Base-by-base conservation (phyloP, 2,888 invertebrate species). In the Lycocerus yunnanus region DNA sequence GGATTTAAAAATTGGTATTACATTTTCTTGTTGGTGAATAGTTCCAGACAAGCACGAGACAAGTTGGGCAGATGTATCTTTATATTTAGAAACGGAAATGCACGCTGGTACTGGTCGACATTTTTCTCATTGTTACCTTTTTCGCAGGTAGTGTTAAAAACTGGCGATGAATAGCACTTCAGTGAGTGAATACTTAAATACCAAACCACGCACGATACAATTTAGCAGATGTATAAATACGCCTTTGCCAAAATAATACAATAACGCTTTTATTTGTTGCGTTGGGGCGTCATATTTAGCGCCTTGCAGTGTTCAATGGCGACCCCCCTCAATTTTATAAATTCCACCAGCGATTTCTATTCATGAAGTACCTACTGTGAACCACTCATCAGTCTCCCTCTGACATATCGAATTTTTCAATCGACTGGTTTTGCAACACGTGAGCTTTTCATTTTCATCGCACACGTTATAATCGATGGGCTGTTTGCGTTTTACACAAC, bases 81-180 rank as follows among this genome's bases (percentile, higher is more conserved):
- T 75, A 75, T 75, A 72, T 75, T 75, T 75, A 75, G 74, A 71
- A 75, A 75, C 75, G 75, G 75, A 75, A 75, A 75, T 66, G 75
- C 72, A 75, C 16, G 75, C 75, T 75, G 72, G 68, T 69, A 68
- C 66, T 59, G 59, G 75, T 72, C 66, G 66, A 68, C 71, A 75
- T 72, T 66, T 75, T 72, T 75, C 65, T 58, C 68, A 72, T 75
- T 75, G 75, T 75, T 71, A 67, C 71, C 75, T 75, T 63, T 24
- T 66, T 66, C 21, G 15, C 75, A 75, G 75, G 75, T 75, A 75
- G 75, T 18, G 66, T 67, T 67, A 58, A 43, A n/a, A 43, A 43
- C 43, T 43, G 1, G 43, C 43, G 43, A 43, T 43, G 43, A 15
- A 68, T 9, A 63, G 60, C 58, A 75, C 75, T 68, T 68, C 68